phyloP scores from a whole-genome alignment of 2,797 vertebrate species.

The Xiphorhynchus erythropygius region DNA sequence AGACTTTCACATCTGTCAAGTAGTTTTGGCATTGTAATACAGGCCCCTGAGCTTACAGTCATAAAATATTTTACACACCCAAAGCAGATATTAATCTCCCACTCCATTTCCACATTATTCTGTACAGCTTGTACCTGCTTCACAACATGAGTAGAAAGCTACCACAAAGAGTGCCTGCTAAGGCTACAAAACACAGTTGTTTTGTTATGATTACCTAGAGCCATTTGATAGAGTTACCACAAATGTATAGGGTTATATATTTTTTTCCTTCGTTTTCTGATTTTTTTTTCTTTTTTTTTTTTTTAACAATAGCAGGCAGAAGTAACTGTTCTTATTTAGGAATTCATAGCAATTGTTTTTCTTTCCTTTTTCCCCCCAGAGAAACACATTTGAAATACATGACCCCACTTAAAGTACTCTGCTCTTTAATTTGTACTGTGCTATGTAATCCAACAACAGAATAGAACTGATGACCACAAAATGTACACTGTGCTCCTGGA shows the following conservation, averaged over 20 bases:
- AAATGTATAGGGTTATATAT: neutral
- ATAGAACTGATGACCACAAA: constrained; percentile 36
- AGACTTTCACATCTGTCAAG: constrained; percentile 29
- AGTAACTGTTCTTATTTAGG: neutral
- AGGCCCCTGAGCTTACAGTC: neutral
- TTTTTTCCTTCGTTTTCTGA: neutral
- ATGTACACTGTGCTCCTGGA: constrained; percentile 44
- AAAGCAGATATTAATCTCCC: constrained; percentile 7
- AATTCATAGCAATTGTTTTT: constrained; percentile 11
- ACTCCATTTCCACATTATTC: neutral
- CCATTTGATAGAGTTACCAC: neutral
- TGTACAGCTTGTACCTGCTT: neutral
- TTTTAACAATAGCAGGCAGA: neutral
- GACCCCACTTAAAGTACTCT: neutral
- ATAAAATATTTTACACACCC: constrained; percentile 25
- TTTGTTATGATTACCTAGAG: constrained; percentile 33
- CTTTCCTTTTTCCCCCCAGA: neutral
- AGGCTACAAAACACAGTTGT: neutral
- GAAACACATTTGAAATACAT: constrained; percentile 21
- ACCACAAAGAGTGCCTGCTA: neutral
- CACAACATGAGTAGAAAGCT: neutral
- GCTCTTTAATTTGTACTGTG: constrained; percentile 45
- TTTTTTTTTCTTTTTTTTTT: neutral
- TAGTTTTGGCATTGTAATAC: neutral
- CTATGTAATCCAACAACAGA: constrained; percentile 16